phyloP scores from a whole-genome alignment of 2,113 vertebrate species.

The Rhynchomys soricoides region DNA sequence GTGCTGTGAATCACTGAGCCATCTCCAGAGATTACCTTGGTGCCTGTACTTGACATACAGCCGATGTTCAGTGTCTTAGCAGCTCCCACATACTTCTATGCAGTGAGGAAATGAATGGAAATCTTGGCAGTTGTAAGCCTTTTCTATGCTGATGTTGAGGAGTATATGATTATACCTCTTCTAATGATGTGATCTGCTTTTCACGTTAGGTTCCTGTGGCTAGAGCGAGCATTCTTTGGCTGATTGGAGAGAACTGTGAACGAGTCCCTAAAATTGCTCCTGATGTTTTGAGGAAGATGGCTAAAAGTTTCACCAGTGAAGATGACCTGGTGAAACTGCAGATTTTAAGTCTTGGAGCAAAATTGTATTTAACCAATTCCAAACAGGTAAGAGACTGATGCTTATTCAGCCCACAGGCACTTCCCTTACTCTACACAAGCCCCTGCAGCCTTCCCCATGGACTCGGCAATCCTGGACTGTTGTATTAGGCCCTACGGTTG shows the following conservation, averaged over 20 bases:
- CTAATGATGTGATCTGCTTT: slow-evolving; percentile 55
- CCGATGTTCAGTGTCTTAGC: neutral
- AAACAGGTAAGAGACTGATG: slow-evolving; percentile 92
- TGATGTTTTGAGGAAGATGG: slow-evolving; percentile 95
- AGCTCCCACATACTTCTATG: neutral
- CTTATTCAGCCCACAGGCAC: neutral
- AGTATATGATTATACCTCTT: neutral
- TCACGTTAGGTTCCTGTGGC: slow-evolving; percentile 95
- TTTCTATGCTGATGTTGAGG: slow-evolving; percentile 34
- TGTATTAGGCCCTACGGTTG: neutral
- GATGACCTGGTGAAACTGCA: slow-evolving; percentile 98
- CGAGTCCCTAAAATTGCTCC: slow-evolving; percentile 97
- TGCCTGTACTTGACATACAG: slow-evolving; percentile 32
- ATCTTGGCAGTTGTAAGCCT: neutral
- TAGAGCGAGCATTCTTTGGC: slow-evolving; percentile 98
- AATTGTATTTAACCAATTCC: slow-evolving; percentile 97
- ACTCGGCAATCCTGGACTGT: neutral
- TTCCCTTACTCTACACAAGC: neutral
- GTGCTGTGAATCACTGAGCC: neutral
- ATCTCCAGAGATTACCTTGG: neutral
- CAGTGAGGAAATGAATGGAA: neutral
- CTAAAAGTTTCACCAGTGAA: slow-evolving; percentile 94
- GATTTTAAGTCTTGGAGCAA: slow-evolving; percentile 95
- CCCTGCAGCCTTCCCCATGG: neutral
- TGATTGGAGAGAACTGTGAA: slow-evolving; percentile 98